Conservation (phyloP, 2,797 vertebrate species). For the Microhierax caerulescens region DNA sequence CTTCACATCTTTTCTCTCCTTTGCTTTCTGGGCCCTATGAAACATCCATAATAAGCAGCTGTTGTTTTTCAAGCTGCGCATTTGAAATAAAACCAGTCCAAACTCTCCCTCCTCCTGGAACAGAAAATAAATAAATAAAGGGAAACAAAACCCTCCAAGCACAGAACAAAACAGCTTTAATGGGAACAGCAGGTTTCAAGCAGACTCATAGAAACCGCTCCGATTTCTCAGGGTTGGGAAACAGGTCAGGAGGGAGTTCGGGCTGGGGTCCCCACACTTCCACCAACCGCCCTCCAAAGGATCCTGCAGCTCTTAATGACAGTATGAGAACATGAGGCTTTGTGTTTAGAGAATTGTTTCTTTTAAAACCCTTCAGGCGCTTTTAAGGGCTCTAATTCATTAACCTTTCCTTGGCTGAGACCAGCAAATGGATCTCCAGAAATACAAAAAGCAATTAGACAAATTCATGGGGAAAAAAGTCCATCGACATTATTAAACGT, state of each 20-base stretch:
- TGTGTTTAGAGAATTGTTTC: background rate
- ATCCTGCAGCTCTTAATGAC: background rate
- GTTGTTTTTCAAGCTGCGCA: background rate
- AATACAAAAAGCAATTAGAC: conserved; percentile 37
- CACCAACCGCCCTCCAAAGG: background rate
- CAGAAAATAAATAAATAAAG: background rate
- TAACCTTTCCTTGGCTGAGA: conserved; percentile 33
- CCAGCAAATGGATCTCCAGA: background rate
- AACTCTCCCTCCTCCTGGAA: background rate
- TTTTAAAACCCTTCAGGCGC: background rate
- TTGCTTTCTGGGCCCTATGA: background rate
- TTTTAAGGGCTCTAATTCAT: conserved; percentile 41
- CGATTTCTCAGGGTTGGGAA: background rate
- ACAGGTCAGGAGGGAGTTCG: background rate
- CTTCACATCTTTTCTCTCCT: background rate
- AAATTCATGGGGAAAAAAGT: background rate
- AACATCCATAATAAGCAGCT: background rate
- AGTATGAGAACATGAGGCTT: background rate
- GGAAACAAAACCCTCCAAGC: background rate
- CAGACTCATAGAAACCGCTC: background rate
- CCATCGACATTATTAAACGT: background rate
- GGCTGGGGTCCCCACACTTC: background rate
- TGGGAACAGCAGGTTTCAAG: background rate
- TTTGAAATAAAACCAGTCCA: background rate
- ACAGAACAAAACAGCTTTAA: background rate